phyloP scores from a whole-genome alignment of 2,113 vertebrate species.

The Triplophysa rosa region DNA sequence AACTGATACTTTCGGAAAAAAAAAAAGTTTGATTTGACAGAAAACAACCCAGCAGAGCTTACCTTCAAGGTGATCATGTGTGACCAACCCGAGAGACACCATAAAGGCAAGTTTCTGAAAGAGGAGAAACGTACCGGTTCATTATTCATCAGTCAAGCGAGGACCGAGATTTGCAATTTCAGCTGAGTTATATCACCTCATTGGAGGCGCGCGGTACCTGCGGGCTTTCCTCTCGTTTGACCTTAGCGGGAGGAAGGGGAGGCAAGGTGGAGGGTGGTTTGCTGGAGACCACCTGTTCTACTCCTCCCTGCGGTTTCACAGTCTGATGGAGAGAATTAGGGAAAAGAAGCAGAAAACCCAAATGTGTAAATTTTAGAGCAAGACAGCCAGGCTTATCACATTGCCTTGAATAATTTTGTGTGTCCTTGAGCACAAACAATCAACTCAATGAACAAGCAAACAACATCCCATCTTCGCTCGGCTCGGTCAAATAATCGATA shows the following conservation, averaged over 20 bases:
- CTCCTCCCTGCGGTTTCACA: slow-evolving; percentile 85
- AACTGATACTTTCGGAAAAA: too few relatives aligned
- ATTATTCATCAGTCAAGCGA: background rate
- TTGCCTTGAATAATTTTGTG: too few relatives aligned
- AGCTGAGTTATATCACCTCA: background rate
- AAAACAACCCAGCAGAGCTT: slow-evolving; percentile 44
- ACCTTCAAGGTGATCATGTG: slow-evolving; percentile 97
- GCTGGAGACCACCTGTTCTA: slow-evolving; percentile 79
- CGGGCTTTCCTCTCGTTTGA: slow-evolving; percentile 93
- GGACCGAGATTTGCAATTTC: too few relatives aligned
- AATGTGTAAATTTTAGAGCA: background rate
- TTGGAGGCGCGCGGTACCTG: slow-evolving; percentile 76
- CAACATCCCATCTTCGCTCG: too few relatives aligned
- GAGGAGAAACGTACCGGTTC: slow-evolving; percentile 46
- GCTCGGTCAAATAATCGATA: too few relatives aligned
- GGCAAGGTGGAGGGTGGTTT: slow-evolving; percentile 79
- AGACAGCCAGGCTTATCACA: background rate
- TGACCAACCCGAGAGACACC: slow-evolving; percentile 95
- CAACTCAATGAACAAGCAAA: background rate
- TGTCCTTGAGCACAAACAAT: background rate
- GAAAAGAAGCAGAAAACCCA: background rate
- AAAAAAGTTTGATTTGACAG: too few relatives aligned
- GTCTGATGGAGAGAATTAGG: slow-evolving; percentile 58
- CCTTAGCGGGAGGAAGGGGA: slow-evolving; percentile 82
- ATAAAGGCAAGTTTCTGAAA: slow-evolving; percentile 98